phyloP scores from a whole-genome alignment of 2,113 vertebrate species.

The Rostratula benghalensis region DNA sequence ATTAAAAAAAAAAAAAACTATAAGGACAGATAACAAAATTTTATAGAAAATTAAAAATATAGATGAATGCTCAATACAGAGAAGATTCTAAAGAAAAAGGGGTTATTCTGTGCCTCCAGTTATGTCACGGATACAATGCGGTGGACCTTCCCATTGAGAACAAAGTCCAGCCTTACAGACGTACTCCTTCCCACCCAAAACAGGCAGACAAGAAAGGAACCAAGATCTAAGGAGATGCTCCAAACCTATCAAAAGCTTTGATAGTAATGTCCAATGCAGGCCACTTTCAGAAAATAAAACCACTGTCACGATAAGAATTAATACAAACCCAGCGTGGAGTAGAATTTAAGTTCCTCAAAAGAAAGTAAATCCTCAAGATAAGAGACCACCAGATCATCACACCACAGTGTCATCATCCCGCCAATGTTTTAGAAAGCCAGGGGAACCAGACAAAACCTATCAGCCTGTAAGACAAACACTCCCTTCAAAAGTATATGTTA shows the following conservation, averaged over 20 bases:
- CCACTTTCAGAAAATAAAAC: not conserved
- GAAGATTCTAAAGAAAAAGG: not conserved
- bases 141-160: not conserved
- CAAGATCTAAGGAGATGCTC: not conserved
- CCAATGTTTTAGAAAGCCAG: constrained; percentile 5
- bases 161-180: not conserved
- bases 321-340: not conserved
- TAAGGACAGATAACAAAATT: not conserved
- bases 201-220: not conserved
- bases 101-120: not conserved
- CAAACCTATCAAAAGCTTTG: not conserved
- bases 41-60: not conserved
- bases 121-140: not conserved
- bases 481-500: not conserved
- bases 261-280: not conserved
- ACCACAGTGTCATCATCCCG: not conserved
- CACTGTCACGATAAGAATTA: not conserved
- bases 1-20: not conserved
- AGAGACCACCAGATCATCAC: constrained; percentile 3
- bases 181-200: not conserved
- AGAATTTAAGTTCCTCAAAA: not conserved
- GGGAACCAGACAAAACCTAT: constrained; percentile 42
- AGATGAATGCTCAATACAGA: not conserved
- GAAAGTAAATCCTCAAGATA: not conserved
- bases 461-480: constrained; percentile 31